phyloP scores from a whole-genome alignment of 2,113 vertebrate species.

The Mus musculus region GRCm39 chr11:115306001-115306500 shows the following conservation, averaged over 20 bases:
- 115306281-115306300: background rate
- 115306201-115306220: background rate
- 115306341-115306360: background rate
- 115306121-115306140: background rate
- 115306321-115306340: background rate
- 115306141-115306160: background rate
- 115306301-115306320: background rate
- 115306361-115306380: background rate
- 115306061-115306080: background rate
- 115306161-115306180: background rate
- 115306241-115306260: background rate
- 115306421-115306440: background rate
- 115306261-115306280: background rate
- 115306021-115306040: background rate
- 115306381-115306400: background rate
- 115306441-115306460: background rate
- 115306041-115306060: background rate
- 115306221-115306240: background rate
- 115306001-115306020: background rate
- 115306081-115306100: background rate
- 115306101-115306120: background rate
- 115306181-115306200: background rate
- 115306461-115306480: background rate
- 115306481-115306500: background rate
- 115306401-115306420: background rate